Conservation (phyloP, 2,113 vertebrate genomes). For the Microcebus griseorufus region DNA sequence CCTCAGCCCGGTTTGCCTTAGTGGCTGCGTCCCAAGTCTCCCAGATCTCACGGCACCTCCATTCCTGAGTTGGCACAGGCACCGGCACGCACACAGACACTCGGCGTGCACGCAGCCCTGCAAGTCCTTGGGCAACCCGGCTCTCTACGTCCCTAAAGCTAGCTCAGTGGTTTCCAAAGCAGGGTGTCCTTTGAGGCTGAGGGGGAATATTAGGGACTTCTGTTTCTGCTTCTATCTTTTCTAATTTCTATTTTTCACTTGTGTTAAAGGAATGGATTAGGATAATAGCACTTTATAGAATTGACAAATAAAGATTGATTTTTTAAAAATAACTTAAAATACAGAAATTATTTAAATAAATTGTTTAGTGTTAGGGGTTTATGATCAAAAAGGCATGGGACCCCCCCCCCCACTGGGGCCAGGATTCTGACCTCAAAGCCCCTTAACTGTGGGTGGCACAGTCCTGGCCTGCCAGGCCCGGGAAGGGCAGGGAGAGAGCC, state of each 20-base stretch:
- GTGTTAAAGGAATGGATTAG: neutral
- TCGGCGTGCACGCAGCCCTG: rapidly evolving
- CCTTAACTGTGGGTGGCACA: neutral
- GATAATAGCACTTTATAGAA: neutral
- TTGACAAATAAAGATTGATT: neutral
- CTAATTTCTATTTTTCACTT: conserved; percentile 28
- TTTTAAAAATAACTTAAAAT: neutral
- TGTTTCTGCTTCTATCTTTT: neutral
- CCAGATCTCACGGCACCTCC: neutral
- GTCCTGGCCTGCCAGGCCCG: neutral
- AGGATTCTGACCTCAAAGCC: neutral
- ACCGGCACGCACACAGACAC: rapidly evolving
- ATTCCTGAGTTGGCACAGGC: neutral
- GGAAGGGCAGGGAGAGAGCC: neutral
- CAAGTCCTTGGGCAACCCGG: neutral
- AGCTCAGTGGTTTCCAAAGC: neutral
- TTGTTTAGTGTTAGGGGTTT: neutral
- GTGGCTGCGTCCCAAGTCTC: neutral
- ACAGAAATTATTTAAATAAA: neutral
- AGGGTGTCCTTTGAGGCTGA: neutral
- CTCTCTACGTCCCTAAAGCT: neutral
- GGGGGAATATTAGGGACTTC: neutral
- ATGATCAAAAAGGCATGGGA: neutral
- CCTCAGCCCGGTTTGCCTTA: neutral
- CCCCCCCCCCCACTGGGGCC: neutral